phyloP scores from a whole-genome alignment of 2,888 invertebrate species.

The Yponomeuta plumbellus region DNA sequence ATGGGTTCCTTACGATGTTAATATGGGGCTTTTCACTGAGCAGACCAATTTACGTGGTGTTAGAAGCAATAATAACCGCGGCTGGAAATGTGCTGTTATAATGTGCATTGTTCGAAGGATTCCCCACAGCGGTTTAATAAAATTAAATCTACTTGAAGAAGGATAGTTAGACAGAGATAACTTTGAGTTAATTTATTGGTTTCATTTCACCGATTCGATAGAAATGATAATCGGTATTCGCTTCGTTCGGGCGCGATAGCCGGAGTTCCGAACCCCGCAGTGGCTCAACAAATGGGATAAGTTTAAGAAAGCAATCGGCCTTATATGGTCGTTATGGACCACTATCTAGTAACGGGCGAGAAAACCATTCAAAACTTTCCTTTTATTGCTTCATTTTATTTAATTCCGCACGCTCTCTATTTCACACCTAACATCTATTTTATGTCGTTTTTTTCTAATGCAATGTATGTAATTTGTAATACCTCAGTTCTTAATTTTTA shows the following conservation, averaged over 20 bases:
- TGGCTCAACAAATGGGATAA: conserved; percentile 69
- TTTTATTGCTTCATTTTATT: conserved; percentile 59
- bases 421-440: not conserved
- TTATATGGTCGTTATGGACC: conserved; percentile 72
- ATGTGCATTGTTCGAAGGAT: not conserved
- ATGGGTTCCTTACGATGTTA: conserved; percentile 71
- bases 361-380: conserved; percentile 64
- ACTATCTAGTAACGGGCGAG: conserved; percentile 59
- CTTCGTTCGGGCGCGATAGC: conserved; percentile 57
- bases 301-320: conserved; percentile 74
- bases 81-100: not conserved
- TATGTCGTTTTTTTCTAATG: not conserved
- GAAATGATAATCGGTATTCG: conserved; percentile 64
- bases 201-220: conserved; percentile 33
- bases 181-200: not conserved
- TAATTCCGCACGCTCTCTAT: conserved; percentile 30
- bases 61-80: conserved; percentile 47
- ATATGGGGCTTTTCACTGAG: conserved; percentile 59
- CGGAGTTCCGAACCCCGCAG: conserved; percentile 62
- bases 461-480: too few relatives aligned
- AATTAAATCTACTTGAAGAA: not conserved
- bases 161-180: not conserved
- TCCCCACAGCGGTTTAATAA: conserved; percentile 6
- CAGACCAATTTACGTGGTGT: conserved; percentile 55
- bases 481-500: too few relatives aligned